Evolutionary conservation across 2,888 invertebrate species (phyloP), one percentile per base, ranked within the genome.

Genomic region (Pristionchus entomophagus): DNA sequence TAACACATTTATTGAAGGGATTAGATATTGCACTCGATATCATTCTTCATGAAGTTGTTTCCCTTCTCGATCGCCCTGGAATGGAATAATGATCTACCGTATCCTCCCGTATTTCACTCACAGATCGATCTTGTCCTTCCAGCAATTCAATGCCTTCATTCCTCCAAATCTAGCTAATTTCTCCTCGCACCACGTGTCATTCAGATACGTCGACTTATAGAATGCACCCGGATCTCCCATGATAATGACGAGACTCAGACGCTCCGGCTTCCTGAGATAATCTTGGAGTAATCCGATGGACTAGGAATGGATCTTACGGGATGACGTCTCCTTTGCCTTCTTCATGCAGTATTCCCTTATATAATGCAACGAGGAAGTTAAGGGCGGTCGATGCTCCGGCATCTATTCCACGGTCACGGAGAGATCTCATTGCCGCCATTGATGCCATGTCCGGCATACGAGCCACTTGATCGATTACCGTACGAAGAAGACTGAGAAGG

Each of bases 391-490:
- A 88, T 8, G 90, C 89, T 53, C 90, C 90, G 6, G 86, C 89
- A 59, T 89, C 89, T 65, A 87, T 88, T 38, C 88, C 88, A 26
- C 85, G 86, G 4, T n/a, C 19, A 17, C 26, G n/a, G 6, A 69
- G 35, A 51, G 35, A n/a, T 69, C 56, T 80, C 90, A 91, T 90
- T 0, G 90, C 91, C 1, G 92, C 92, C 12, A 90, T 89, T 4
- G 91, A 88, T 8, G 92, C 92, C 45, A 91, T 88, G 83, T 92
- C 92, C 2, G 92, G 92, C 86, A 92, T 89, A 80, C 90, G 91
- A 86, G 91, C 87, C 0, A 91, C 89, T 56, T 91, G 89, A 83
- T 92, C 90, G 56, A 92, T 88, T 8, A 90, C 92, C 29, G 90
- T 87, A 17, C 91, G 89, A 2, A 88, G 88, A 29, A 92, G 85